Percentiles rank a stretch among this genome's conserved stretches.
Conservation (phyloP, 2,797 vertebrate genomes). For the Hybognathus amarus region DNA sequence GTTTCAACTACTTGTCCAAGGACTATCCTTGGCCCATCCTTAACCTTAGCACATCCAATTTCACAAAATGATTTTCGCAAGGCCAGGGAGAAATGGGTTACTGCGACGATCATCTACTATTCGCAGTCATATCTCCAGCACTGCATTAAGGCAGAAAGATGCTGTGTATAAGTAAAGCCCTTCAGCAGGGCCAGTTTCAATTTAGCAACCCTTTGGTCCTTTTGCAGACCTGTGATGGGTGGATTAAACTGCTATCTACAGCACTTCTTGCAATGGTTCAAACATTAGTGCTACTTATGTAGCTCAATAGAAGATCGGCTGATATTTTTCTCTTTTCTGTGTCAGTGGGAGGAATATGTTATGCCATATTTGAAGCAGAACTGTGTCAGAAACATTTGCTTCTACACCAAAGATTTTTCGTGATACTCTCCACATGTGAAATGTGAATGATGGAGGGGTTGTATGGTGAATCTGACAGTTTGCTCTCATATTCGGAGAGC, state of each 20-base stretch:
- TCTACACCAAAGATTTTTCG: neutral
- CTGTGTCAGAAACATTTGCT: slow-evolving; percentile 25
- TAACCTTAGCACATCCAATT: neutral
- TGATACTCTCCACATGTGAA: neutral
- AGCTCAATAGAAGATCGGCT: slow-evolving; percentile 30
- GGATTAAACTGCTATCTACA: slow-evolving; percentile 10
- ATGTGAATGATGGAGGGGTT: neutral
- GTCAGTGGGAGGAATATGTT: slow-evolving; percentile 43
- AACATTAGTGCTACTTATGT: slow-evolving; percentile 31
- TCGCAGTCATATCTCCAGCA: neutral
- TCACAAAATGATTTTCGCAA: neutral
- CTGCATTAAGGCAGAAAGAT: neutral
- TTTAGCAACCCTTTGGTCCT: slow-evolving; percentile 1
- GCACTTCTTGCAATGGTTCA: slow-evolving; percentile 12
- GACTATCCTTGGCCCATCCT: neutral
- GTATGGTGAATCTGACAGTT: neutral
- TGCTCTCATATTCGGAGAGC: neutral
- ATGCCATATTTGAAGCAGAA: slow-evolving; percentile 36
- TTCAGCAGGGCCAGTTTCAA: slow-evolving; percentile 10
- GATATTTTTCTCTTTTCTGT: slow-evolving; percentile 20
- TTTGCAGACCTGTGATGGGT: slow-evolving; percentile 16
- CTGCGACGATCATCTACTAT: neutral
- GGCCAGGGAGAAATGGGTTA: slow-evolving; percentile 1
- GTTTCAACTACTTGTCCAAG: neutral
- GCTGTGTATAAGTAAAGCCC: neutral